Conservation (phyloP, 1,140 invertebrate genomes). For the Andricus grossulariae region DNA sequence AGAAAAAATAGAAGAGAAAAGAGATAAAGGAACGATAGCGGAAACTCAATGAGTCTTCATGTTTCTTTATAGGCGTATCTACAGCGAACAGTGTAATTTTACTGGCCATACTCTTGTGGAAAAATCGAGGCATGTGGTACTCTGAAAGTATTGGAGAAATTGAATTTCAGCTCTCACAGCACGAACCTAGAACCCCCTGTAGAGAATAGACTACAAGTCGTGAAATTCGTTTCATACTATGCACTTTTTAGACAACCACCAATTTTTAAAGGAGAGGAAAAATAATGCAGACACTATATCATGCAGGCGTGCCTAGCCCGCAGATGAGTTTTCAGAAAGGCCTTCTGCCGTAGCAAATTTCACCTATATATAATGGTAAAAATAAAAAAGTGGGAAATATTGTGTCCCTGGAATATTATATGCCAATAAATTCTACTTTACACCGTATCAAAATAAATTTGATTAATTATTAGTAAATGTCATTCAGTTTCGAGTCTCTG, state of each 20-base stretch:
- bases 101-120: not conserved
- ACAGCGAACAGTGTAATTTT: conserved; percentile 14
- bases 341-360: not conserved
- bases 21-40: not conserved
- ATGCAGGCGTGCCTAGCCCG: not conserved
- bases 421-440: no score
- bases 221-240: not conserved
- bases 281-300: not conserved
- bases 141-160: conserved; percentile 15
- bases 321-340: conserved; percentile 18
- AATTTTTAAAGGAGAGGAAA: conserved; percentile 14
- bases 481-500: no score
- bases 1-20: not conserved
- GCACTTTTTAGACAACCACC: not conserved
- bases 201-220: conserved; percentile 1
- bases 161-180: conserved; percentile 13
- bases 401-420: no score
- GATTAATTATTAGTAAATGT: no score
- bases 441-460: no score
- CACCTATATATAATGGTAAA: no score
- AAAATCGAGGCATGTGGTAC: conserved; percentile 3
- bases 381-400: no score
- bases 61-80: not conserved
- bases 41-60: conserved; percentile 8
- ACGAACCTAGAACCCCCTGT: no score